Percentiles rank a stretch among this genome's conserved stretches.
Evolutionary conservation across 2,113 vertebrate genomes (phyloP).

Genomic region (Pedionomus torquatus): DNA sequence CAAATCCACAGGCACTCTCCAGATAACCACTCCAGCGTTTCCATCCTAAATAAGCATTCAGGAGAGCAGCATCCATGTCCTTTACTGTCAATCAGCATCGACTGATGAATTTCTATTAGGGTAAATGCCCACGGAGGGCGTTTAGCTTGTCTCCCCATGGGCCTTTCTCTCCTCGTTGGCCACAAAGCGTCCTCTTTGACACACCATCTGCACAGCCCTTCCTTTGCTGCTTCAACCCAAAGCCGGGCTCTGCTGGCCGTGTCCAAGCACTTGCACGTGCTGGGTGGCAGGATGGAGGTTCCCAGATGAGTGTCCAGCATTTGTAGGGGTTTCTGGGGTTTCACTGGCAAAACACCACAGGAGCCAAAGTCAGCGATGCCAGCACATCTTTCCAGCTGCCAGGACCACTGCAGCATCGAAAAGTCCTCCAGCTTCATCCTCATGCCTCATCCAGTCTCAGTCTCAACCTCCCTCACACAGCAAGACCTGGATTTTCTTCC

Average conservation of each 20-base stretch:
- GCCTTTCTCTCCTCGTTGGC: not conserved
- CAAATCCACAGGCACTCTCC: not conserved
- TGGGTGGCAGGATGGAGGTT: rapidly evolving
- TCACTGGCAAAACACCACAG: not conserved
- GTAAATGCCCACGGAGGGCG: not conserved
- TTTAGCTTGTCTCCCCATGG: not conserved
- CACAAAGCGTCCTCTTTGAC: not conserved
- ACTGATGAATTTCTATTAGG: not conserved
- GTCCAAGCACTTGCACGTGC: rapidly evolving
- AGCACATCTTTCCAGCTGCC: not conserved
- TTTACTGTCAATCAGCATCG: not conserved
- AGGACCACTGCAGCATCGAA: not conserved
- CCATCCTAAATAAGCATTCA: not conserved
- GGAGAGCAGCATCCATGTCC: not conserved
- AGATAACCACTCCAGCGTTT: not conserved
- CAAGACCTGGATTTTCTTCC: not conserved
- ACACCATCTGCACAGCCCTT: not conserved
- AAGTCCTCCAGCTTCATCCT: not conserved
- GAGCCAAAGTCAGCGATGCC: not conserved
- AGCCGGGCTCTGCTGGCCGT: not conserved
- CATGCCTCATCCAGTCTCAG: rapidly evolving
- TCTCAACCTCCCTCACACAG: not conserved
- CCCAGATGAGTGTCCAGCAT: rapidly evolving
- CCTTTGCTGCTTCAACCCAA: not conserved
- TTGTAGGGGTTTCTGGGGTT: rapidly evolving